phyloP scores from a whole-genome alignment of 92 coral and sea anemone genomes.

The Chrysogorgia sp. region DNA sequence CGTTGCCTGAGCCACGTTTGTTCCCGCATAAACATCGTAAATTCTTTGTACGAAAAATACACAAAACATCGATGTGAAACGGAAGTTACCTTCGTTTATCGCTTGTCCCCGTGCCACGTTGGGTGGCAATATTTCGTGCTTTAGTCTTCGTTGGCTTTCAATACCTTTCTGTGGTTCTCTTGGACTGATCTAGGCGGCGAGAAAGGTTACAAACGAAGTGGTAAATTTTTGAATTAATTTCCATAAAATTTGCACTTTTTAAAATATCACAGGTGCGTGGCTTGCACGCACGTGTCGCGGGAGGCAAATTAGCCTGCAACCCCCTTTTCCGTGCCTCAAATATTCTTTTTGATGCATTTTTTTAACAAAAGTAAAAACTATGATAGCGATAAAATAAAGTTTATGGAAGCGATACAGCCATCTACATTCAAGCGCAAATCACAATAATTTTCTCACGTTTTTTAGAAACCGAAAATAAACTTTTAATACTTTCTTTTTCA shows the following conservation, averaged over 20 bases:
- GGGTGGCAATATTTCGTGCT: background rate
- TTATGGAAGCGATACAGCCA: too few relatives aligned
- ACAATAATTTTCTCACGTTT: too few relatives aligned
- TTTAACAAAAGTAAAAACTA: too few relatives aligned
- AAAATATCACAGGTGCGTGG: slow-evolving; percentile 3
- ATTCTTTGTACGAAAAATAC: background rate
- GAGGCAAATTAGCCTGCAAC: too few relatives aligned
- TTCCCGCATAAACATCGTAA: slow-evolving; percentile 31
- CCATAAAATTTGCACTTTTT: slow-evolving; percentile 39
- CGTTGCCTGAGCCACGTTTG: slow-evolving; percentile 22
- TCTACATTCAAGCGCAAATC: too few relatives aligned
- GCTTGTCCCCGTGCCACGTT: slow-evolving; percentile 19
- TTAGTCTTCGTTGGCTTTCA: background rate
- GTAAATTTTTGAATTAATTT: slow-evolving; percentile 35
- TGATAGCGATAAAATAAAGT: too few relatives aligned
- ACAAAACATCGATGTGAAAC: slow-evolving; percentile 4
- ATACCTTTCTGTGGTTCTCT: slow-evolving; percentile 15
- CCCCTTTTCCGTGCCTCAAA: too few relatives aligned
- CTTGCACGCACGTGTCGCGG: slow-evolving; percentile 6
- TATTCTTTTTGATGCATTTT: too few relatives aligned
- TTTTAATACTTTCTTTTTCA: too few relatives aligned
- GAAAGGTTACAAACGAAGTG: slow-evolving; percentile 28
- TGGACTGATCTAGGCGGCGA: slow-evolving; percentile 24
- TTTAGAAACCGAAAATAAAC: too few relatives aligned
- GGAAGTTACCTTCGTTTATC: background rate